Percentiles rank a stretch among this genome's conserved stretches.
Conservation (phyloP, 2,797 vertebrate genomes). For the Sebastes paucispinis region DNA sequence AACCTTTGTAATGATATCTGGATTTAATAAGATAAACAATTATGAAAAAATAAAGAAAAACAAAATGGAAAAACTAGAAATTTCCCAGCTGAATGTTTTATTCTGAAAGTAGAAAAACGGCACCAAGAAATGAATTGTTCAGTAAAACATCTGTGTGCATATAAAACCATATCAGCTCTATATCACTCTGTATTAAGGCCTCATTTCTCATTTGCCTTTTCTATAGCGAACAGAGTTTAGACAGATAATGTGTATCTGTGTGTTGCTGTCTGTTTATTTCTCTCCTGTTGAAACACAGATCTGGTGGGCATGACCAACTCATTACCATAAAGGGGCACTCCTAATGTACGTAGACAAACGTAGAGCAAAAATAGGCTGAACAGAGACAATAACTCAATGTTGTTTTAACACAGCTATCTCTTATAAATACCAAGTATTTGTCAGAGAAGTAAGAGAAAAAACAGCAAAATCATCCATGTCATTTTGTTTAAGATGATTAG, state of each 20-base stretch:
- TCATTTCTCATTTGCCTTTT: neutral
- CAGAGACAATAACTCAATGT: neutral
- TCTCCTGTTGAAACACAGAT: neutral
- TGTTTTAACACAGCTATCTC: fast-evolving
- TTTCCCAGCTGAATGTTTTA: neutral
- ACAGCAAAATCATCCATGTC: too few relatives aligned
- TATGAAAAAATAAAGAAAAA: neutral
- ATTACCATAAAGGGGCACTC: neutral
- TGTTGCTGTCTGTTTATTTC: too few relatives aligned
- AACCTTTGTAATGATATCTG: neutral
- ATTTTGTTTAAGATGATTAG: neutral
- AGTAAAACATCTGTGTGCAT: neutral
- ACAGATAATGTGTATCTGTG: too few relatives aligned
- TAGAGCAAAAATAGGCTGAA: neutral
- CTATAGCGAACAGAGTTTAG: neutral
- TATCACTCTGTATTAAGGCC: neutral
- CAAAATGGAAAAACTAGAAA: neutral
- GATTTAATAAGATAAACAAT: neutral
- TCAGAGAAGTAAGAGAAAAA: too few relatives aligned
- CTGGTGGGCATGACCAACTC: neutral
- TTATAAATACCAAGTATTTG: too few relatives aligned
- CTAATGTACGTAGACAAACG: neutral
- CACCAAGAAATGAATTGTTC: neutral
- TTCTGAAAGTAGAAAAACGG: neutral
- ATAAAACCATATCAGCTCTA: neutral